Evolutionary conservation across 2,888 invertebrate genomes (phyloP).

Genomic region (Chelonus formosanus): DNA sequence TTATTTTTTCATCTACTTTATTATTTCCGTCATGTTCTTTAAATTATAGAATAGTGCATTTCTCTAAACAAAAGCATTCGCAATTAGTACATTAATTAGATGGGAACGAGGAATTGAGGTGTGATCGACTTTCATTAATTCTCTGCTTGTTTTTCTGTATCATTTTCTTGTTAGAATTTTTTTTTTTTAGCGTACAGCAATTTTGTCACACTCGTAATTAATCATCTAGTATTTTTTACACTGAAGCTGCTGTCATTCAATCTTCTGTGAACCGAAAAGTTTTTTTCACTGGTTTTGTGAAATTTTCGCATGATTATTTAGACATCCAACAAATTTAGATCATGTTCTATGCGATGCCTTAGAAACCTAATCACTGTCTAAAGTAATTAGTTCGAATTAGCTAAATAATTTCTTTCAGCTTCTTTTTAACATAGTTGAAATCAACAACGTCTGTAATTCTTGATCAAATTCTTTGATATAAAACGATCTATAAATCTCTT

Average conservation of each 20-base stretch:
- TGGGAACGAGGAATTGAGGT: constrained; percentile 17
- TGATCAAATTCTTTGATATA: not conserved
- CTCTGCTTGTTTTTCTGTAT: too few relatives aligned
- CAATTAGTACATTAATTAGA: constrained; percentile 1
- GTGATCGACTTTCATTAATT: constrained; percentile 9
- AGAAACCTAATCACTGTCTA: too few relatives aligned
- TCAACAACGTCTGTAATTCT: not conserved
- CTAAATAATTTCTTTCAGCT: too few relatives aligned
- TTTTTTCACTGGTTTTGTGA: too few relatives aligned
- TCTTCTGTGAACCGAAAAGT: too few relatives aligned
- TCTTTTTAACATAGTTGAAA: too few relatives aligned
- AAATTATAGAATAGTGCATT: not conserved
- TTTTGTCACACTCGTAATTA: constrained; percentile 7
- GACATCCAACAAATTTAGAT: not conserved
- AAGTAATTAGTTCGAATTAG: too few relatives aligned
- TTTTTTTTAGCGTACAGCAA: not conserved
- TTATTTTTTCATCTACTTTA: too few relatives aligned
- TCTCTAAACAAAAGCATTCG: not conserved
- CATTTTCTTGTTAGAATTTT: not conserved
- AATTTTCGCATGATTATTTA: not conserved
- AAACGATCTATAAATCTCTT: constrained; percentile 16
- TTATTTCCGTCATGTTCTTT: too few relatives aligned
- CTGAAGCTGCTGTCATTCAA: too few relatives aligned
- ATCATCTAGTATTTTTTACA: too few relatives aligned
- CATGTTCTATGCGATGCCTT: not conserved